Conservation (phyloP, 2,113 vertebrate species). For the Pseudopodoces humilis region DNA sequence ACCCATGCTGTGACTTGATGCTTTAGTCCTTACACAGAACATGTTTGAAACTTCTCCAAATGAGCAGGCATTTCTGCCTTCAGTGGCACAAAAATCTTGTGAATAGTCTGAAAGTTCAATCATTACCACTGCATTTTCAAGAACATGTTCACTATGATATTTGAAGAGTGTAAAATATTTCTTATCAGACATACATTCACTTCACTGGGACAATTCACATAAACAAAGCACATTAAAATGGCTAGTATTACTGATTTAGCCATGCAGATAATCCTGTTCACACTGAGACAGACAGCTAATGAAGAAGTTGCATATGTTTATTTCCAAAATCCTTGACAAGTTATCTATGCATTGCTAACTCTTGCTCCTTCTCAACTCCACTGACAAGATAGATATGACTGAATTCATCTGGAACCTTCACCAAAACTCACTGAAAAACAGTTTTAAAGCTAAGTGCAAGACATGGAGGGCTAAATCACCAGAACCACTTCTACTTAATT, state of each 20-base stretch:
- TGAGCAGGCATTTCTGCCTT: background rate
- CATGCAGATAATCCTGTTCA: background rate
- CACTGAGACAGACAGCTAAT: background rate
- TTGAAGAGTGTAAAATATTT: background rate
- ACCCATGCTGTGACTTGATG: fast-evolving
- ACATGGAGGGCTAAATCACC: background rate
- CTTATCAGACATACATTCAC: background rate
- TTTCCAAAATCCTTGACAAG: background rate
- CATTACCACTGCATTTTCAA: background rate
- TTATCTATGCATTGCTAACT: background rate
- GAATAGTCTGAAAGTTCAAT: background rate
- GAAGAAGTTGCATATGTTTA: fast-evolving
- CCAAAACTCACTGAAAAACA: background rate
- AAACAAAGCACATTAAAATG: background rate
- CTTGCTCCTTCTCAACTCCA: background rate
- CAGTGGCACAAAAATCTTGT: background rate
- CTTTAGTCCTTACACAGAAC: background rate
- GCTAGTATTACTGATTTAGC: background rate
- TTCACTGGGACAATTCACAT: background rate
- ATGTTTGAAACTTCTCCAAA: background rate
- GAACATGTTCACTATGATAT: background rate
- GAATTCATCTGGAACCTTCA: background rate
- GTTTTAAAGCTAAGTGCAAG: background rate
- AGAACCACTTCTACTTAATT: background rate
- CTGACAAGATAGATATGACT: background rate